Evolutionary conservation across 1,140 invertebrate species (phyloP).

Genomic region (Colletes latitarsis): DNA sequence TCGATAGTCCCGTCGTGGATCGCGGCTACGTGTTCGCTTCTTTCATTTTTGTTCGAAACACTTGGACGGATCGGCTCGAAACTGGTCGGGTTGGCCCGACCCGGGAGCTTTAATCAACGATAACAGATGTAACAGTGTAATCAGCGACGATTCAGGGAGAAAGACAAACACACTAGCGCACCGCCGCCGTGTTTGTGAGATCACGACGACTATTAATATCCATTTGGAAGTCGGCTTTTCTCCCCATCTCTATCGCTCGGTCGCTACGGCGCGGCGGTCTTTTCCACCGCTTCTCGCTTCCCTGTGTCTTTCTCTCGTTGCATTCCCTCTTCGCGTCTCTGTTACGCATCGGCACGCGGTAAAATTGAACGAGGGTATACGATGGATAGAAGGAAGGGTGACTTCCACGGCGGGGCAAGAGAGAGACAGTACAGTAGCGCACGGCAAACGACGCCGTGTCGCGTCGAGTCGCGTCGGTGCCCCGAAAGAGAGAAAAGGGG

Average conservation of each 20-base stretch:
- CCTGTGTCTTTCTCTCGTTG: conserved; percentile 28
- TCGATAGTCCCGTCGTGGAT: conserved; percentile 56
- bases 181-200: too few relatives aligned
- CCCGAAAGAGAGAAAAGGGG: conserved; percentile 60
- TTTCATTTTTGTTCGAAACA: conserved; percentile 32
- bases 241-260: conserved; percentile 17
- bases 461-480: not conserved
- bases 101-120: conserved; percentile 75
- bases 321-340: conserved; percentile 30
- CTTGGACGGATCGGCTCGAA: too few relatives aligned
- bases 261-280: conserved; percentile 48
- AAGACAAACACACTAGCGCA: not conserved
- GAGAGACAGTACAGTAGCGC: conserved; percentile 12
- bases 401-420: conserved; percentile 11
- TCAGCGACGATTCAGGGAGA: conserved; percentile 72
- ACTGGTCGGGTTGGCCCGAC: conserved; percentile 12
- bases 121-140: conserved; percentile 78
- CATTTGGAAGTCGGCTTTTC: conserved; percentile 71
- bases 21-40: not conserved
- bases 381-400: conserved; percentile 48
- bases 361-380: conserved; percentile 55
- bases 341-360: conserved; percentile 38
- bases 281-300: conserved; percentile 29
- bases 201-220: conserved; percentile 75
- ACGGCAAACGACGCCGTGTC: conserved; percentile 12